These are phyloP conservation scores for Heliocidaris tuberculata DNA, from an alignment of 35 echinoderm and acorn worm genomes.

Conservation along the genomic window DNA sequence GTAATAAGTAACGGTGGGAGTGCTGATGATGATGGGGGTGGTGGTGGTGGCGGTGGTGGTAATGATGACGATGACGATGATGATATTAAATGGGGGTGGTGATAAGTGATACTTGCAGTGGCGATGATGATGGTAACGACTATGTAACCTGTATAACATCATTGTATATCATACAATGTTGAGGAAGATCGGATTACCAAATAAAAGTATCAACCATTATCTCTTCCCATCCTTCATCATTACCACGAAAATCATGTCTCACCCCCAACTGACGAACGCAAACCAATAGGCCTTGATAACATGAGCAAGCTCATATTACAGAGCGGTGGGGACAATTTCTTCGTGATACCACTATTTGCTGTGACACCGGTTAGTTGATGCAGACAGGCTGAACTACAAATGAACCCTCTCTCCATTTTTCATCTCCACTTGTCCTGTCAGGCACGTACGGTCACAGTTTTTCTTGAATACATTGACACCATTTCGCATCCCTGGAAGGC, in stretches of 20 bases:
- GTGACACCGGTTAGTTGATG: neutral
- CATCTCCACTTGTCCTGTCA: neutral
- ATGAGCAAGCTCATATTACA: neutral
- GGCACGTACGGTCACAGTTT: neutral
- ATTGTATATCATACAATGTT: neutral
- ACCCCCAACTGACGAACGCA: neutral
- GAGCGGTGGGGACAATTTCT: neutral
- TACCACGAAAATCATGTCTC: neutral
- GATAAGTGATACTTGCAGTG: neutral
- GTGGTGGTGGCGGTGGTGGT: too few species aligned
- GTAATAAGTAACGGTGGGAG: neutral
- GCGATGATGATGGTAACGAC: neutral
- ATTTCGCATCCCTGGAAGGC: neutral
- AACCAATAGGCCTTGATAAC: neutral
- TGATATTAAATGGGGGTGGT: too few species aligned
- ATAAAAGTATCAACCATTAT: neutral
- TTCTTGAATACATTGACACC: constrained; percentile 11
- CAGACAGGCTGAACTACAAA: neutral
- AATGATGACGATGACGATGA: too few species aligned
- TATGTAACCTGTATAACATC: neutral
- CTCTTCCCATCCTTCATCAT: neutral
- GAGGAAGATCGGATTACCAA: neutral
- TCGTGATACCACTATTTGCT: neutral
- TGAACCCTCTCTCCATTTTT: neutral
- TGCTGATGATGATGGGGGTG: too few species aligned